Evolutionary conservation across 2,888 invertebrate genomes (phyloP), one percentile per base, ranked within the genome.

Genomic region (Nezara viridula): DNA sequence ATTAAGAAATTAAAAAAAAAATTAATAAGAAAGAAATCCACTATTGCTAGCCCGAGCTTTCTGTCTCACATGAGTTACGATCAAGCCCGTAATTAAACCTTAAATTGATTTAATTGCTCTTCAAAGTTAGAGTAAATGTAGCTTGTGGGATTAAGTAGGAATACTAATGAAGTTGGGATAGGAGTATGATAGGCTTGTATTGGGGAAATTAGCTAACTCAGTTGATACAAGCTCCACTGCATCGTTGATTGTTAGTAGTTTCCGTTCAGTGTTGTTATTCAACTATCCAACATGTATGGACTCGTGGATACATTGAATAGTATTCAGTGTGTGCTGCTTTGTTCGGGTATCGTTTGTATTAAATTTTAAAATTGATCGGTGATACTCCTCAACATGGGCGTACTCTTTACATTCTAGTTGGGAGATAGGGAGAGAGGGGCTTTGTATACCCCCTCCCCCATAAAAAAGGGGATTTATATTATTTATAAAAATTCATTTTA

Each of bases 121-220:
- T 52, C 50, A 21, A 52, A 52, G 19, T 52, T 52, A 52, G 21
- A 3, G 21, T 52, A 21, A 52, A 52, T 52, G 7, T 52, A 21
- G 7, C 21, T 52, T n/a, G n/a, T 12, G n/a, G 12, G 12, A 55
- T 55, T n/a, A n/a, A 55, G n/a, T 55, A 10, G n/a, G 10, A 55
- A n/a, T n/a, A 55, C n/a, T 55, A 12, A 55, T 55, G n/a, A 55
- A 55, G 55, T 9, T n/a, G 55, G 21, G 50, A 55, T 55, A n/a
- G 55, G 55, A 10, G n/a, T 55, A 55, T n/a, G 55, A 55, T 55
- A 55, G n/a, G n/a, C 55, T 55, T 55, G n/a, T 55, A 55, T 55
- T n/a, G 55, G 55, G n/a, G 55, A 55, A 52, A 55, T 55, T 55
- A 55, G 55, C 55, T n/a, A 55, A 55, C 55, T n/a, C 55, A 12